Conservation (phyloP, 1,140 invertebrate genomes). For the Chelonus insularis region DNA sequence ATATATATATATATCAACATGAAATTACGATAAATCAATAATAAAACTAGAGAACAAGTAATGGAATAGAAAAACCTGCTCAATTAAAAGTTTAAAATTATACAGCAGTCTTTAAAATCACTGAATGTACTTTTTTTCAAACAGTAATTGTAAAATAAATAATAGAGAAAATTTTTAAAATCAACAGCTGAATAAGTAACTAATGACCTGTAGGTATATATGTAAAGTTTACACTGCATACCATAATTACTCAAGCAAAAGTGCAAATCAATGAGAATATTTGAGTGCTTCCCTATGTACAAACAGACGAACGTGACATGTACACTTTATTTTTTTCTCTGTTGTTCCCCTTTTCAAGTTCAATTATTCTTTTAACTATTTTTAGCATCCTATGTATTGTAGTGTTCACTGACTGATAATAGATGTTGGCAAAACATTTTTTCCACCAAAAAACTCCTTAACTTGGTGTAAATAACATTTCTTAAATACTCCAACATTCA, state of each 20-base stretch:
- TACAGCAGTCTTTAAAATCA: too few relatives aligned
- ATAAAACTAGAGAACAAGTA: too few relatives aligned
- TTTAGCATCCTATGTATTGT: neutral
- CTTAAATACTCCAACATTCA: too few relatives aligned
- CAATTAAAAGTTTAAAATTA: too few relatives aligned
- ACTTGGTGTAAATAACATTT: too few relatives aligned
- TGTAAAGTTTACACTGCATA: too few relatives aligned
- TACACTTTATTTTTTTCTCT: neutral
- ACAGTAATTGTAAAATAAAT: neutral
- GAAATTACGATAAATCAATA: too few relatives aligned
- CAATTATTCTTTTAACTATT: neutral
- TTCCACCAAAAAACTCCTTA: neutral
- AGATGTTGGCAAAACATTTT: conserved; percentile 18
- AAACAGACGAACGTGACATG: neutral
- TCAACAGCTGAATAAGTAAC: conserved; percentile 11
- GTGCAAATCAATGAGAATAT: conserved; percentile 18
- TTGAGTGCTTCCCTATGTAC: conserved; percentile 4
- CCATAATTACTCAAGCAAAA: conserved; percentile 8
- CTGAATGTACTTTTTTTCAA: neutral
- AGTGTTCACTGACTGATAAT: conserved; percentile 8
- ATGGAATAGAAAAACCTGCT: too few relatives aligned
- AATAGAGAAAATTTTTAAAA: neutral
- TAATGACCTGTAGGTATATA: neutral
- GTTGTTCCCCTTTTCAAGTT: neutral
- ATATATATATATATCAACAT: too few relatives aligned